Conservation (phyloP, 2,113 vertebrate species). For the Tenrec ecaudatus region DNA sequence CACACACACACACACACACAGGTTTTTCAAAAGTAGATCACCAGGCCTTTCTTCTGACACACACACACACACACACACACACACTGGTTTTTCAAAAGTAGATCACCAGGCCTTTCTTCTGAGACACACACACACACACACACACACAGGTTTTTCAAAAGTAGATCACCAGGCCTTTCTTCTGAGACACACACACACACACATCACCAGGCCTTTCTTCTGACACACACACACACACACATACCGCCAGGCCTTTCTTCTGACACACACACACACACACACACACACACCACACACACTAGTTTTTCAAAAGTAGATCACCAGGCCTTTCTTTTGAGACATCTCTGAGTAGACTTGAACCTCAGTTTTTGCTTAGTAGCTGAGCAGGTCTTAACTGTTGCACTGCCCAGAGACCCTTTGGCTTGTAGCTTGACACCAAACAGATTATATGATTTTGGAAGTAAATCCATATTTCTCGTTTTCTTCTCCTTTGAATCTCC, state of each 20-base stretch:
- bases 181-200: background rate
- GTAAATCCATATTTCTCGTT: background rate
- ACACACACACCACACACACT: too few species aligned
- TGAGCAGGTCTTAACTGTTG: background rate
- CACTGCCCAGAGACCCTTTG: background rate
- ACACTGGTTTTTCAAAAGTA: background rate
- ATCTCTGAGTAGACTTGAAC: background rate
- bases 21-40: background rate
- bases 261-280: background rate
- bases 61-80: too few species aligned
- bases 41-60: background rate
- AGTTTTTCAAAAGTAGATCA: background rate
- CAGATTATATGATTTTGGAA: background rate
- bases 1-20: too few species aligned
- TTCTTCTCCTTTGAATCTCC: constrained; percentile 15
- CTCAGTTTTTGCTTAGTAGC: background rate
- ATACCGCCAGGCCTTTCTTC: background rate
- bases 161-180: background rate
- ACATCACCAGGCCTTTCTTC: too few species aligned
- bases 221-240: too few species aligned
- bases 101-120: background rate
- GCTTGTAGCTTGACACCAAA: background rate
- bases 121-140: too few species aligned
- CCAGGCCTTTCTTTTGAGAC: background rate
- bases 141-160: background rate